phyloP scores from a whole-genome alignment of 2,888 invertebrate genomes.

The Agriopis leucophaearia region DNA sequence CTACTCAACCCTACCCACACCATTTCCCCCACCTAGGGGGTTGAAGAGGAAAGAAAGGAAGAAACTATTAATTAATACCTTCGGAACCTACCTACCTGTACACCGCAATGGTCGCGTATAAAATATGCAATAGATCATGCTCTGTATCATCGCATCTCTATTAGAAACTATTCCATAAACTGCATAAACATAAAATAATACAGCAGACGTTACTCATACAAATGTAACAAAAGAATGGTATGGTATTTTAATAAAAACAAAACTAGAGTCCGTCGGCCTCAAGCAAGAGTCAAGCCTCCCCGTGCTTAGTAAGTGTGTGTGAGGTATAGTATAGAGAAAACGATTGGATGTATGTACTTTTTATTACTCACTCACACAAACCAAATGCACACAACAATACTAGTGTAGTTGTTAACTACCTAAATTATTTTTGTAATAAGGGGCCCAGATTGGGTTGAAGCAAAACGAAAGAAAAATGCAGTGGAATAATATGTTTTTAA shows the following conservation, averaged over 20 bases:
- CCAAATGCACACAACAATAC: slow-evolving; percentile 45
- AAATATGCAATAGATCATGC: slow-evolving; percentile 35
- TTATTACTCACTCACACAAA: slow-evolving; percentile 51
- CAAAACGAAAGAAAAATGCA: slow-evolving; percentile 20
- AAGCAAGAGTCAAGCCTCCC: slow-evolving; percentile 46
- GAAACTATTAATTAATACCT: slow-evolving; percentile 27
- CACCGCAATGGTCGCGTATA: slow-evolving; percentile 5
- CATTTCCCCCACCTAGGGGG: slow-evolving; percentile 13
- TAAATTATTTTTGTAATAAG: slow-evolving; percentile 64
- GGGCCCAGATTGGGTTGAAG: slow-evolving; percentile 64
- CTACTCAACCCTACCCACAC: slow-evolving; percentile 5
- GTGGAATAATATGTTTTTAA: slow-evolving; percentile 8
- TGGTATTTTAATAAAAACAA: slow-evolving; percentile 76
- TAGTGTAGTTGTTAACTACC: slow-evolving; percentile 49
- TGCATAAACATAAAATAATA: no score
- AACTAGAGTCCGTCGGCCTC: slow-evolving; percentile 61
- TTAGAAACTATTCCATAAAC: slow-evolving; percentile 23
- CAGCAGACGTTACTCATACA: slow-evolving; percentile 35
- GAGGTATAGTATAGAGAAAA: slow-evolving; percentile 53
- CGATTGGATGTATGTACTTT: slow-evolving; percentile 54
- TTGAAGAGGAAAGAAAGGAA: slow-evolving; percentile 16
- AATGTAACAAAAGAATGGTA: slow-evolving; percentile 46
- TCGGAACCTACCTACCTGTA: slow-evolving; percentile 2
- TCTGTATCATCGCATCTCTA: slow-evolving; percentile 21
- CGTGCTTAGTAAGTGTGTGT: slow-evolving; percentile 57